Conservation (phyloP, 2,113 vertebrate genomes). For the Pteropus alecto region DNA sequence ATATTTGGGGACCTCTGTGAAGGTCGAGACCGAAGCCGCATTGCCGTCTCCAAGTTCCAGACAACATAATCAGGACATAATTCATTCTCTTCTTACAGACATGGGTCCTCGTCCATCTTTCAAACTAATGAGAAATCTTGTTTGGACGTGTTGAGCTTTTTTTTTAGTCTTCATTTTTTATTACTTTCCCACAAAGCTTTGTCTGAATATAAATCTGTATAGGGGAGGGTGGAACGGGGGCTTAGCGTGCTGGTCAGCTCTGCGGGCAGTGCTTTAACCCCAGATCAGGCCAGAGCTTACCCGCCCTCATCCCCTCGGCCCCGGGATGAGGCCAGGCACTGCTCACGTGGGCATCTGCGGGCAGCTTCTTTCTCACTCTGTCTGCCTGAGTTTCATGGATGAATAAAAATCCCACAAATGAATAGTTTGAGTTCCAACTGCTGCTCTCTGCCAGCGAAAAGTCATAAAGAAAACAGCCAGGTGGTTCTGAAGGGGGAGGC, state of each 20-base stretch:
- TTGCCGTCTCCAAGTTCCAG: background rate
- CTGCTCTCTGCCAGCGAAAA: slow-evolving; percentile 34
- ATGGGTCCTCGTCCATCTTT: slow-evolving; percentile 16
- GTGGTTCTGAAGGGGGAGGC: background rate
- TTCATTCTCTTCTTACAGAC: slow-evolving; percentile 42
- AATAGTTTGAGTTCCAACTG: slow-evolving; percentile 27
- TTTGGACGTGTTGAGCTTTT: slow-evolving; percentile 5
- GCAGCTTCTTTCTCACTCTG: background rate
- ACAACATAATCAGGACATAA: slow-evolving; percentile 56
- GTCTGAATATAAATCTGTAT: background rate
- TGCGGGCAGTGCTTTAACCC: background rate
- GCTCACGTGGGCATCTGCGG: background rate
- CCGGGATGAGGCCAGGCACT: background rate
- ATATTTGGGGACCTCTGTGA: background rate
- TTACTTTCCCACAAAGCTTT: slow-evolving; percentile 3
- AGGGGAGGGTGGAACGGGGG: background rate
- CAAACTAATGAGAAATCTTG: slow-evolving; percentile 65
- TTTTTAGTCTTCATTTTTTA: background rate
- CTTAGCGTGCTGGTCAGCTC: background rate
- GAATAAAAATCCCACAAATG: slow-evolving; percentile 35
- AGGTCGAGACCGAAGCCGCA: background rate
- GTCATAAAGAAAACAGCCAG: slow-evolving; percentile 15
- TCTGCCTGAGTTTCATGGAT: background rate
- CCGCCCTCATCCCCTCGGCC: background rate
- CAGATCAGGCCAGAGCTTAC: background rate